These are phyloP conservation scores for Pithys albifrons DNA, from an alignment of 2,113 vertebrate species.

Conservation along the genomic window DNA sequence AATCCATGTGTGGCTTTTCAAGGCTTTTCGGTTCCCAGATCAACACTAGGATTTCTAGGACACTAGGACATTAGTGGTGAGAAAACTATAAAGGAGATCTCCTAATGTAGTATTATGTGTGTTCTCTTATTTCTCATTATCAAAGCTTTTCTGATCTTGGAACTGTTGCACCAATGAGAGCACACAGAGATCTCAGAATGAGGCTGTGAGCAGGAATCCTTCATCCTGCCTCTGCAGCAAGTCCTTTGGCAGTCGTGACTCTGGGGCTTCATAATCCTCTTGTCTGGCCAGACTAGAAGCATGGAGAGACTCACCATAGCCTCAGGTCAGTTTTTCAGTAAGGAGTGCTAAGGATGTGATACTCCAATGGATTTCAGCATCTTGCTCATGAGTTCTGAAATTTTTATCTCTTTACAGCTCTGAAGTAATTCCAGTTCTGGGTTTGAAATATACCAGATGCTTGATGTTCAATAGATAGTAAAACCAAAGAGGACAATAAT, in stretches of 20 bases:
- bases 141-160: background rate
- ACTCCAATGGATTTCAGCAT: background rate
- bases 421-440: background rate
- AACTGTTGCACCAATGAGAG: no score
- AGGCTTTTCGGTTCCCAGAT: background rate
- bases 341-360: background rate
- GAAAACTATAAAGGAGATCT: background rate
- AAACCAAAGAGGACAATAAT: background rate
- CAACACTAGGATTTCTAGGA: background rate
- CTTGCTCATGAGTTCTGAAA: background rate
- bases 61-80: background rate
- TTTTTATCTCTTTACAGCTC: background rate
- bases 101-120: background rate
- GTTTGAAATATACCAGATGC: background rate
- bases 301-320: background rate
- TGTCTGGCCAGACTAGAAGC: fast-evolving
- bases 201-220: background rate
- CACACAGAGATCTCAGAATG: background rate
- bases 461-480: background rate
- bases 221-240: background rate
- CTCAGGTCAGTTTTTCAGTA: background rate
- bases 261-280: background rate
- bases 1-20: background rate
- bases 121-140: background rate
- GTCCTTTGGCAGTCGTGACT: background rate